phyloP scores from a whole-genome alignment of 2,113 vertebrate genomes.

The Zosterops japonicus region DNA sequence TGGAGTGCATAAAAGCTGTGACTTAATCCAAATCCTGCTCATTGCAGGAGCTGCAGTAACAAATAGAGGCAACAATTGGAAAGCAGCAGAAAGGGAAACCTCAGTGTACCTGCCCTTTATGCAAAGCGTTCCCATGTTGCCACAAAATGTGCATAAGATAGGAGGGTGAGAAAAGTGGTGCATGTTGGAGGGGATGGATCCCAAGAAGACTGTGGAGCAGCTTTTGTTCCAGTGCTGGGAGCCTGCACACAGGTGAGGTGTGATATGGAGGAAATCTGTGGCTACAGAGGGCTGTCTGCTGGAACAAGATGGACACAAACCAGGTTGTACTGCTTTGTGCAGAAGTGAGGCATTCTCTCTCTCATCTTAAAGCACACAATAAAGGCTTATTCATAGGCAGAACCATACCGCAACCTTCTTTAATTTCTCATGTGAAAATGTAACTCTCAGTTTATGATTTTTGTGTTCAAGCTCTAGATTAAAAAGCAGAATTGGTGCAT shows the following conservation, averaged over 20 bases:
- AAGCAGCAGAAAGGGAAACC: background rate
- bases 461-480: background rate
- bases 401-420: background rate
- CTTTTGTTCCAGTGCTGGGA: background rate
- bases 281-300: background rate
- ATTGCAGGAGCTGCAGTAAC: background rate
- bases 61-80: accelerated
- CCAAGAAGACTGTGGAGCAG: background rate
- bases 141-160: background rate
- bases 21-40: background rate
- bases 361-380: background rate
- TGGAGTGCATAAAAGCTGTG: background rate
- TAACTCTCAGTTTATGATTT: background rate
- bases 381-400: background rate
- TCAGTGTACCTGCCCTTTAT: background rate
- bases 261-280: accelerated
- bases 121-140: background rate
- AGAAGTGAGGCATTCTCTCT: background rate
- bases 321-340: background rate
- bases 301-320: background rate
- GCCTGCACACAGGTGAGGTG: background rate
- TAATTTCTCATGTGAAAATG: background rate
- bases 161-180: background rate
- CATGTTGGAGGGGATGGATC: background rate
- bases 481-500: background rate